These are phyloP conservation scores for Sebastes minor DNA, from an alignment of 2,797 vertebrate species.

Conservation along the genomic window DNA sequence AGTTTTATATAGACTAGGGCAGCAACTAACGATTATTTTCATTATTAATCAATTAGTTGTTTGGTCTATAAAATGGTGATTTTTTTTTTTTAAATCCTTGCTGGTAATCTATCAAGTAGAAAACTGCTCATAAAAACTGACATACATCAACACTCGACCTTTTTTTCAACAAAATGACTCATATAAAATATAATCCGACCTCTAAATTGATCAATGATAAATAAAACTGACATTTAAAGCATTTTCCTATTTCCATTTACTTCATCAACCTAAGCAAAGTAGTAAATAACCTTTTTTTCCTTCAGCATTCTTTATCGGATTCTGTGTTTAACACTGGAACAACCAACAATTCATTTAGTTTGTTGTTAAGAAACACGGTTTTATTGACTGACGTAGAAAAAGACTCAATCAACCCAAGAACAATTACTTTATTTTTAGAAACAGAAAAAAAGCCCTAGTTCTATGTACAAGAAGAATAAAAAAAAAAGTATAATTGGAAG, in stretches of 20 bases:
- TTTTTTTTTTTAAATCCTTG: background rate
- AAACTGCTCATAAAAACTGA: background rate
- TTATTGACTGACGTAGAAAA: conserved; percentile 27
- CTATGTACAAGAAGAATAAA: background rate
- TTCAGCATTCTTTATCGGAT: background rate
- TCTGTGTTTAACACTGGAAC: background rate
- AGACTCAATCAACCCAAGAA: background rate
- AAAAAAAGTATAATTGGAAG: background rate
- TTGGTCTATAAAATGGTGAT: no score
- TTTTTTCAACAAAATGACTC: background rate
- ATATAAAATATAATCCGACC: background rate
- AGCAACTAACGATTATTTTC: no score
- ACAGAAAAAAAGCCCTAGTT: background rate
- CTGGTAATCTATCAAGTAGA: no score
- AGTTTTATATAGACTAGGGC: background rate
- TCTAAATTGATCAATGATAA: background rate
- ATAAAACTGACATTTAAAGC: background rate
- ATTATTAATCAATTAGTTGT: no score
- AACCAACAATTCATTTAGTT: background rate
- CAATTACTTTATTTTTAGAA: background rate
- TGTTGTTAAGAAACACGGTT: background rate
- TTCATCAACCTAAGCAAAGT: background rate
- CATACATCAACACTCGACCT: background rate
- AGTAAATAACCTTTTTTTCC: background rate
- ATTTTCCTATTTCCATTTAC: background rate